Evolutionary conservation across 2,113 vertebrate species (phyloP).

Genomic region (Ranitomeya imitator): DNA sequence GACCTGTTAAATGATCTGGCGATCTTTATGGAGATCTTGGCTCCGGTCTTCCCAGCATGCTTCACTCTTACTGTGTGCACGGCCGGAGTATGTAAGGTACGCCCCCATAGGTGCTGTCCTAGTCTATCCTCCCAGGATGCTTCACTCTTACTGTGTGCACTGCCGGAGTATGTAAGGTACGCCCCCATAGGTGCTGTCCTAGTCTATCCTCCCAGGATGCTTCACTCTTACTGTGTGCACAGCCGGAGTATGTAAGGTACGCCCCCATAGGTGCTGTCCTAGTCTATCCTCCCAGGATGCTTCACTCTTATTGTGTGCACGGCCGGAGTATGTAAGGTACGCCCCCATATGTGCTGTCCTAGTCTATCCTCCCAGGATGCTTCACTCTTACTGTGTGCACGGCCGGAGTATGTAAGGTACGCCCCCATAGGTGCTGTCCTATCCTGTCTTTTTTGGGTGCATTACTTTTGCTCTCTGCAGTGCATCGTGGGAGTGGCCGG

Average conservation of each 20-base stretch:
- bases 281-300: background rate
- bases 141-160: conserved; percentile 71
- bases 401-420: conserved; percentile 86
- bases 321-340: conserved; percentile 75
- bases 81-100: conserved; percentile 86
- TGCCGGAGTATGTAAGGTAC: conserved; percentile 86
- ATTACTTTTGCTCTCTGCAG: conserved; percentile 61
- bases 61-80: conserved; percentile 80
- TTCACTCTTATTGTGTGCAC: no score
- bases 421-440: background rate
- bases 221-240: no score
- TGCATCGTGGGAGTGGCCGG: conserved; percentile 89
- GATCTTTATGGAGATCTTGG: conserved; percentile 87
- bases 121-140: background rate
- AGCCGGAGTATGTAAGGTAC: conserved; percentile 75
- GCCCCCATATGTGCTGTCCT: background rate
- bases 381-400: conserved; percentile 33
- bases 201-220: background rate
- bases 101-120: background rate
- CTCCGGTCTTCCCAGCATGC: conserved; percentile 76
- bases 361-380: background rate
- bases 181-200: background rate
- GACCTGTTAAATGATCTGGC: conserved; percentile 85
- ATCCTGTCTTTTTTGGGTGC: background rate
- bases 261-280: background rate